Base-by-base conservation (phyloP, 2,888 invertebrate species). In the Epinotia brunnichana region DNA sequence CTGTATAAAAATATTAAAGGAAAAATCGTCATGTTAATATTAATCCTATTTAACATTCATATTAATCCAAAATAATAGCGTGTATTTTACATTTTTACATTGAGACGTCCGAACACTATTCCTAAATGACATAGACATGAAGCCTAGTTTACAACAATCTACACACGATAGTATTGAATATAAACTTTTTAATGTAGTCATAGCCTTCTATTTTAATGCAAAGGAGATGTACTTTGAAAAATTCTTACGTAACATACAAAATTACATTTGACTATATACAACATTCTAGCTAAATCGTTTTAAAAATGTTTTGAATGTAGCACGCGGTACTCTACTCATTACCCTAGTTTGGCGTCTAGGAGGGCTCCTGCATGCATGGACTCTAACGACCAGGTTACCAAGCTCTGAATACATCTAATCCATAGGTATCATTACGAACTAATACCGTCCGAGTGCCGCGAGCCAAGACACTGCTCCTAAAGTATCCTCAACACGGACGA, bases 1-100 rank as follows among this genome's bases (percentile, higher is more conserved):
- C 91, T 93, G 92, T 93, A 93, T 92, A 93, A 93, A 93, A 92
- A 93, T 92, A 92, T 91, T 92, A 92, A 93, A 93, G 91, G 88
- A 91, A 93, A 91, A 90, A 90, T 90, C 88, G 88, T 90, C 88
- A 89, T 89, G 88, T 88, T 88, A 62, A 88, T 89, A 87, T 86
- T 87, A 87, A 85, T 87, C 89, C 88, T 91, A 91, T 83, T 86
- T 90, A 91, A 90, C 90, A 90, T 91, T 89, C 87, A 90, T 89
- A 89, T 86, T 81, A 88, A 85, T 85, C 83, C 85, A 88, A 91
- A 89, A 87, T 83, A 89, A 88, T 90, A 90, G 90, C 89, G 88
- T 89, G 87, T 93, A 91, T 90, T 87, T 89, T 93, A 93, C 92
- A 93, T 93, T 92, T 93, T 88, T 92, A 93, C 92, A 93, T 89